These are phyloP conservation scores for Leucophenga maculata DNA, from an alignment of 2,888 invertebrate species.

Conservation along the genomic window DNA sequence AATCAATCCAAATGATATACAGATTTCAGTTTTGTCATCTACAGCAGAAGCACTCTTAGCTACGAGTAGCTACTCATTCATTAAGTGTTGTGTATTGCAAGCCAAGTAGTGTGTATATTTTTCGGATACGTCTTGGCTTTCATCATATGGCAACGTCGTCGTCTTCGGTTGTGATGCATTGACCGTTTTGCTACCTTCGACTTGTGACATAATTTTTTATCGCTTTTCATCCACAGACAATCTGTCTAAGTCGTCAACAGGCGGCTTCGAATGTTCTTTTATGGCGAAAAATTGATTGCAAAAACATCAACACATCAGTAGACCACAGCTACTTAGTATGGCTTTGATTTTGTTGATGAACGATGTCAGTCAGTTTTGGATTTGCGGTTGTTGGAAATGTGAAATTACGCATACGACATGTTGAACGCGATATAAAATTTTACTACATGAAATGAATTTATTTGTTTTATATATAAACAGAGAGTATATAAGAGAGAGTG, in stretches of 20 bases:
- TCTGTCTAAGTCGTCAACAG: slow-evolving; percentile 56
- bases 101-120: too few relatives aligned
- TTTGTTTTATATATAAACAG: background rate
- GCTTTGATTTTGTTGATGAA: slow-evolving; percentile 16
- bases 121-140: background rate
- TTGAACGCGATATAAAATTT: background rate
- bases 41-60: slow-evolving; percentile 27
- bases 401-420: slow-evolving; percentile 33
- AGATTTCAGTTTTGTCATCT: slow-evolving; percentile 48
- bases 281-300: slow-evolving; percentile 12
- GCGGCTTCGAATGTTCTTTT: background rate
- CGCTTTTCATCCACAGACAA: slow-evolving; percentile 40
- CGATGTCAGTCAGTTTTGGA: slow-evolving; percentile 20
- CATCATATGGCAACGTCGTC: slow-evolving; percentile 22
- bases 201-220: slow-evolving; percentile 48
- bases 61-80: background rate
- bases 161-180: slow-evolving; percentile 55
- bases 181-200: slow-evolving; percentile 44
- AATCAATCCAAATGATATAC: slow-evolving; percentile 65
- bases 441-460: background rate
- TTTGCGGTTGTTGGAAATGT: slow-evolving; percentile 34
- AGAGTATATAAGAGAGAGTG: too few relatives aligned
- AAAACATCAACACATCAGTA: too few relatives aligned
- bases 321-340: background rate
- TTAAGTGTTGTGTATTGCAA: background rate